Base-by-base conservation (phyloP, 2,888 invertebrate species). In the Thera obeliscata region DNA sequence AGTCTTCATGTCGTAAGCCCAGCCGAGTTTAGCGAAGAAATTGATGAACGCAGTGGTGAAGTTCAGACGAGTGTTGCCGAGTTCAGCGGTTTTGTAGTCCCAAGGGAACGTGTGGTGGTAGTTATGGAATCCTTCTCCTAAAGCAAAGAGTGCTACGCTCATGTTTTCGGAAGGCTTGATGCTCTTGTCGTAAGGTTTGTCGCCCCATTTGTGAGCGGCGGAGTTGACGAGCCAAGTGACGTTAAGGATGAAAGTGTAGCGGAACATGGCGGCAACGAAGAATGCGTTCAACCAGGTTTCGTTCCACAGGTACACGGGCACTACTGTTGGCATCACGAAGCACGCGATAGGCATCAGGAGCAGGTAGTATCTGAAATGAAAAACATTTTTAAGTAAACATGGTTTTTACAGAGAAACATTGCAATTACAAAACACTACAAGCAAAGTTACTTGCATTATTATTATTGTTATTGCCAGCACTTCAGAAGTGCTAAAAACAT, bases 171-270 rank as follows among this genome's bases (percentile, higher is more conserved):
- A 89, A 0, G 97, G 97, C 80, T 95, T 96, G 81, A 97, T 96
- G 89, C 72, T 82, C 94, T 94, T 95, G 87, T 98, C 96, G 82
- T 96, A 97, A 12, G 97, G 96, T 77, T 95, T 96, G 78, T 95
- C 94, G 61, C 97, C 97, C 94, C 95, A 96, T 80, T 96, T 95
- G 91, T 98, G 98, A 1, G 98, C 98, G 2, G 97, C 97, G 72
- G 97, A 97, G 93, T 98, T 98, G 49, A 98, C 98, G 69, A 97
- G 94, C 98, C 98, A 98, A 1, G 98, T 98, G 68, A 96, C 96
- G 87, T 98, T 97, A 63, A 98, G 94, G 56, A 96, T 96, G 84
- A 96, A 95, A 43, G 96, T 94, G 90, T 98, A 98, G 61, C 98
- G 95, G 85, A 97, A 95, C 83, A 96, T 94, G 33, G 96, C 95